These are phyloP conservation scores for Acromyrmex heyeri DNA, from an alignment of 1,140 invertebrate species.

Conservation along the genomic window DNA sequence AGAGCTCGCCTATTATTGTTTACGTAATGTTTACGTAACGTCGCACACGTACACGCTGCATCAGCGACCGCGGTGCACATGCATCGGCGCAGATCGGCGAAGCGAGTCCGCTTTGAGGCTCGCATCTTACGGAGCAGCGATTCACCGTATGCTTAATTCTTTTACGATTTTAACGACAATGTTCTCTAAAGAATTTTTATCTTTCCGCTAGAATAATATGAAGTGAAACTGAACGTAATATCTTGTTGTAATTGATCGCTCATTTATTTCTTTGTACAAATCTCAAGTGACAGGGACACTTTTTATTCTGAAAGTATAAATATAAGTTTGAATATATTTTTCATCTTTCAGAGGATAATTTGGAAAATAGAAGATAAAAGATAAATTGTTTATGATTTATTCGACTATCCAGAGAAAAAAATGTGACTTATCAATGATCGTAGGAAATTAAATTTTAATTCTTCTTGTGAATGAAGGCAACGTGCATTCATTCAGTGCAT, in stretches of 20 bases:
- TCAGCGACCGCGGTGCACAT: conserved; percentile 2
- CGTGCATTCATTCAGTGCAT: neutral
- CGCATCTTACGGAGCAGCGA: neutral
- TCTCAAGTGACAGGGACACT: neutral
- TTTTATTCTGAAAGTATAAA: neutral
- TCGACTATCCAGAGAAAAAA: neutral
- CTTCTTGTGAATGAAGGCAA: conserved; percentile 5
- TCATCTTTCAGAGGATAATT: neutral
- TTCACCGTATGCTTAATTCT: neutral
- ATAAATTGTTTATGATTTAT: neutral
- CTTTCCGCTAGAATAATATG: neutral
- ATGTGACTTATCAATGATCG: neutral
- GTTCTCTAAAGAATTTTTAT: neutral
- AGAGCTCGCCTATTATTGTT: conserved; percentile 83
- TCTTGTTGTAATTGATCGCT: neutral
- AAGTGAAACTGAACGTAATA: neutral
- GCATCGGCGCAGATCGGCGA: conserved; percentile 11
- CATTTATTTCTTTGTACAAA: neutral
- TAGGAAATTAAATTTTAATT: conserved; percentile 22
- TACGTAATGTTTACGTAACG: conserved; percentile 85
- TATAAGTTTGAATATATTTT: neutral
- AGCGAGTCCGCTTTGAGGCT: conserved; percentile 4
- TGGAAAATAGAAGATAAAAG: neutral
- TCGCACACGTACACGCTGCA: conserved; percentile 35
- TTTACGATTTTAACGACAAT: neutral